Evolutionary conservation across 1,140 invertebrate species (phyloP).

Genomic region (Venturia canescens): DNA sequence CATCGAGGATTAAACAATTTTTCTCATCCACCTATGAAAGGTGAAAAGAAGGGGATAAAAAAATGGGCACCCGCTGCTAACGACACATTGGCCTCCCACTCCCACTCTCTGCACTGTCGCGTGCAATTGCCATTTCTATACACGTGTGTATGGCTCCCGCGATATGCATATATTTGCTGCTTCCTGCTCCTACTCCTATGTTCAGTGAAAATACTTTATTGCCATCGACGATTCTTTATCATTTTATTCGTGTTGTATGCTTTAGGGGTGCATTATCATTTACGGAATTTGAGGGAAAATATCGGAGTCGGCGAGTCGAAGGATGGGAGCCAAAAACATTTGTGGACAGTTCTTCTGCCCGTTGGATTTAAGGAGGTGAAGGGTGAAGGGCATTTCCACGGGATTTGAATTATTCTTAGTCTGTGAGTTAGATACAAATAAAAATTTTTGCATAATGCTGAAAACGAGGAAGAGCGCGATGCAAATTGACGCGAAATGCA

Average conservation of each 20-base stretch:
- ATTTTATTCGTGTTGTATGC: conserved; percentile 15
- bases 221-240: neutral
- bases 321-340: too few relatives aligned
- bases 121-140: conserved; percentile 46
- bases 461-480: too few relatives aligned
- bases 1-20: conserved; percentile 43
- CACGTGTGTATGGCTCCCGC: neutral
- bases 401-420: too few relatives aligned
- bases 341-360: too few relatives aligned
- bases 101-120: conserved; percentile 38
- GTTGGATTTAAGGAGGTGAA: too few relatives aligned
- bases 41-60: conserved; percentile 38
- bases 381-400: too few relatives aligned
- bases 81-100: conserved; percentile 35
- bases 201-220: neutral
- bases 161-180: neutral
- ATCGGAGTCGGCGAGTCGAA: neutral
- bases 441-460: too few relatives aligned
- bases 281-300: neutral
- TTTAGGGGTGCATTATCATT: neutral
- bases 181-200: neutral
- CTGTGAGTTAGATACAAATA: too few relatives aligned
- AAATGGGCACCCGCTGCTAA: conserved; percentile 49
- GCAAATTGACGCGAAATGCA: too few relatives aligned
- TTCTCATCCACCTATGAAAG: conserved; percentile 24